Evolutionary conservation across 2,888 invertebrate genomes (phyloP).

Genomic region (Parthenolecanium corni): DNA sequence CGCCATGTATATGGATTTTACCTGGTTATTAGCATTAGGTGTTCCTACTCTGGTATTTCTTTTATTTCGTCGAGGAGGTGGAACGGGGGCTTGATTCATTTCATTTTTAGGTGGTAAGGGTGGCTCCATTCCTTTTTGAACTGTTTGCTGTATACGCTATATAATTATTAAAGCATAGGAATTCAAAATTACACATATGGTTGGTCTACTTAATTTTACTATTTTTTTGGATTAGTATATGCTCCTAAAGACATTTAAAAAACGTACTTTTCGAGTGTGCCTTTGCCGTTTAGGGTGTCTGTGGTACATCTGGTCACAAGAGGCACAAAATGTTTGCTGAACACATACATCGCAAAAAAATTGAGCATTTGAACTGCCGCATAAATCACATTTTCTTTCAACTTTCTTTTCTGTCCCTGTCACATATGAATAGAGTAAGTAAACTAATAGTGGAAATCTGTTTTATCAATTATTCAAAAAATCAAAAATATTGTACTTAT

Average conservation of each 20-base stretch:
- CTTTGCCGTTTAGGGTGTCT: conserved; percentile 76
- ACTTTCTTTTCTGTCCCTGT: background rate
- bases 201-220: too few relatives aligned
- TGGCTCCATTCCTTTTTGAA: conserved; percentile 39
- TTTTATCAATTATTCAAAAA: too few relatives aligned
- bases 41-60: conserved; percentile 35
- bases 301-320: conserved; percentile 91
- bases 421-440: background rate
- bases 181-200: background rate
- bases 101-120: conserved; percentile 59
- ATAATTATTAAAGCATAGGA: background rate
- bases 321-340: conserved; percentile 72
- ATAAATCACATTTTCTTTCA: conserved; percentile 62
- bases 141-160: background rate
- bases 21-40: conserved; percentile 26
- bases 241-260: too few relatives aligned
- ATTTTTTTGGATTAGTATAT: too few relatives aligned
- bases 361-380: conserved; percentile 68
- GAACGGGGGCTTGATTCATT: conserved; percentile 46
- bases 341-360: conserved; percentile 74
- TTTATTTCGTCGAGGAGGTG: conserved; percentile 50
- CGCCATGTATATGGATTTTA: background rate
- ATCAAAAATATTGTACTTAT: too few relatives aligned
- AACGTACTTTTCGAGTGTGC: conserved; percentile 68
- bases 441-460: background rate